Base-by-base conservation (phyloP, 2,113 vertebrate genomes). In the Dolichallabes microphthalmus region DNA sequence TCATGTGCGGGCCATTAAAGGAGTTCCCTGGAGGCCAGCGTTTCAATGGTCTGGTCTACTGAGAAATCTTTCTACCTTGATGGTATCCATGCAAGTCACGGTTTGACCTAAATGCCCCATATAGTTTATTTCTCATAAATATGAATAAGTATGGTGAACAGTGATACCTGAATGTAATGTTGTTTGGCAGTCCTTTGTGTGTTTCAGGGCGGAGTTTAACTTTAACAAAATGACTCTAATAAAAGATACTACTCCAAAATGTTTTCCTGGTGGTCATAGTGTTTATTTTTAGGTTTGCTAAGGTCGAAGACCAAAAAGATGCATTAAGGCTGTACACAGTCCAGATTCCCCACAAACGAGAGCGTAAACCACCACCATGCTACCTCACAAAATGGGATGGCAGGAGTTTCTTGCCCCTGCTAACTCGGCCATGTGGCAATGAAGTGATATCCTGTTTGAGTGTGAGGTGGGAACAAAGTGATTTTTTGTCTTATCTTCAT, bases 301-400 rank as follows among this genome's bases (percentile, higher is more conserved):
- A 90, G 0, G 96, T 98, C 74, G 96, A 96, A 80, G 98, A 98
- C 91, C 94, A 95, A 27, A 94, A 95, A 0, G 92, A 94, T 0
- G 92, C 92, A 0, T 90, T 96, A 83, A 94, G 97, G 76, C 95
- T 99, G 66, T 99, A 98, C 93, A 98, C 98, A 0, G 96, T 97
- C 60, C 98, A 99, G 93, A 97, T 99, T 85, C 98, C 98, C 9
- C 95, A 99, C 91, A 98, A 97, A 90, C 94, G 98, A 63, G 95
- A 97, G 71, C 95, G 97, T 10, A 96, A 94, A 15, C 97, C 96
- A 0, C 95, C 94, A 0, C 96, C 96, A 1, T 98, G 97, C 92
- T 99, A 97, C 94, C 93, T 99, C 90, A 98, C 97, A 79, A 98
- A 98, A 91, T 99, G 98, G 98, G 97, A 99, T 0, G 96, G 96